These are phyloP conservation scores for Trachymyrmex septentrionalis DNA, from an alignment of 1,140 invertebrate genomes.

Conservation along the genomic window DNA sequence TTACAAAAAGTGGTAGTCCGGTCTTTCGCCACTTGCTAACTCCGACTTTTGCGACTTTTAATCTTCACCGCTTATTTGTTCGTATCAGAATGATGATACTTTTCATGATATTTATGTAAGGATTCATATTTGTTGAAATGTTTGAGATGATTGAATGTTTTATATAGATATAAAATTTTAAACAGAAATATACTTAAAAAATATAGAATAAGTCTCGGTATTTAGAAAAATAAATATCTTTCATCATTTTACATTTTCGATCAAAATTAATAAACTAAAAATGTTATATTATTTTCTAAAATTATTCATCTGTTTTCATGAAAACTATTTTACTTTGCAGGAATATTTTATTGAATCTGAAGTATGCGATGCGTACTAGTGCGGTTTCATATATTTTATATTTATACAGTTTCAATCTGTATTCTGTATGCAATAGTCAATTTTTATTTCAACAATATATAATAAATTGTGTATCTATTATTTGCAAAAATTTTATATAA, in stretches of 20 bases:
- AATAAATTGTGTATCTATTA: slow-evolving; percentile 4
- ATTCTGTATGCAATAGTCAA: slow-evolving; percentile 16
- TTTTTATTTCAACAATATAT: slow-evolving; percentile 32
- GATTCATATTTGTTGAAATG: slow-evolving; percentile 20
- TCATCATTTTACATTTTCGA: slow-evolving; percentile 1
- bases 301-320: slow-evolving; percentile 17
- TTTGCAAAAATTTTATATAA: neutral
- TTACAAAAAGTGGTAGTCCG: slow-evolving; percentile 69
- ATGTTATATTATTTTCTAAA: neutral
- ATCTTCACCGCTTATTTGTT: slow-evolving; percentile 48
- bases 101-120: slow-evolving; percentile 65
- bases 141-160: neutral
- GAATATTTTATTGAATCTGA: slow-evolving; percentile 29
- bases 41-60: slow-evolving; percentile 70
- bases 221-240: slow-evolving; percentile 5
- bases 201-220: neutral
- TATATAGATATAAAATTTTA: neutral
- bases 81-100: neutral
- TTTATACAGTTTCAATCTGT: slow-evolving; percentile 22
- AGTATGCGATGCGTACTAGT: neutral
- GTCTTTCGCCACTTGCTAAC: slow-evolving; percentile 68
- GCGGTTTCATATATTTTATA: slow-evolving; percentile 33
- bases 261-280: neutral
- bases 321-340: neutral
- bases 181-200: neutral